Conservation (phyloP, 2,888 invertebrate genomes). For the Elegia similella region DNA sequence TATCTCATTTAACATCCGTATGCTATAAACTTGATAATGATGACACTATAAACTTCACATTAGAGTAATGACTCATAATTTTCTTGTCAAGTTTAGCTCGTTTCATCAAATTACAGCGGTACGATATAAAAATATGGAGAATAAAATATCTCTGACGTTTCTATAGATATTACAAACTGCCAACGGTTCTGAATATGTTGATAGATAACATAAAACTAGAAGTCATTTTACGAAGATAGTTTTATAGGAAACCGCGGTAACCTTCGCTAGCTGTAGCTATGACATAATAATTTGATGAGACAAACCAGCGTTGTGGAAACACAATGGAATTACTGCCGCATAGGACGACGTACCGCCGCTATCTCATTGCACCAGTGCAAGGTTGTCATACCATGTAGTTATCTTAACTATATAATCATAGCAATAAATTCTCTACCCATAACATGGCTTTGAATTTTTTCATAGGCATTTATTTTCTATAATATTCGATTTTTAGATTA, state of each 20-base stretch:
- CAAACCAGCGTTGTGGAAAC: constrained; percentile 63
- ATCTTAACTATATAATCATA: constrained; percentile 10
- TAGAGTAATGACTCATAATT: constrained; percentile 26
- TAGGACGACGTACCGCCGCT: constrained; percentile 37
- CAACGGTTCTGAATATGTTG: not conserved
- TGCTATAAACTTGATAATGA: constrained; percentile 29
- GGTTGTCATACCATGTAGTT: constrained; percentile 31
- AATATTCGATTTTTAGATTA: too few species aligned
- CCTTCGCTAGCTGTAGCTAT: constrained; percentile 51
- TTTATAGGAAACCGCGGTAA: constrained; percentile 35
- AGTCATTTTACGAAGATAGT: constrained; percentile 18
- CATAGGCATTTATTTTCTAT: too few species aligned
- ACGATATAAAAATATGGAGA: not conserved
- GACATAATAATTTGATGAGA: constrained; percentile 61
- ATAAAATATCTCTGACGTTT: constrained; percentile 2
- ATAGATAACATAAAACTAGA: constrained; percentile 12
- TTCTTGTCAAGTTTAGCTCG: constrained; percentile 25
- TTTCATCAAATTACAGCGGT: constrained; percentile 7
- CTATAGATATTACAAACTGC: not conserved
- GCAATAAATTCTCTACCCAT: not conserved
- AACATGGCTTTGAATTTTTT: too few species aligned
- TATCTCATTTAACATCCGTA: constrained; percentile 17
- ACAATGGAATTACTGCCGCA: constrained; percentile 55
- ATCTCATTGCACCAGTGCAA: constrained; percentile 44
- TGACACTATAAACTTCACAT: constrained; percentile 14